Evolutionary conservation across 2,888 invertebrate genomes (phyloP).

Genomic region (Brachynemurus nebulosus): DNA sequence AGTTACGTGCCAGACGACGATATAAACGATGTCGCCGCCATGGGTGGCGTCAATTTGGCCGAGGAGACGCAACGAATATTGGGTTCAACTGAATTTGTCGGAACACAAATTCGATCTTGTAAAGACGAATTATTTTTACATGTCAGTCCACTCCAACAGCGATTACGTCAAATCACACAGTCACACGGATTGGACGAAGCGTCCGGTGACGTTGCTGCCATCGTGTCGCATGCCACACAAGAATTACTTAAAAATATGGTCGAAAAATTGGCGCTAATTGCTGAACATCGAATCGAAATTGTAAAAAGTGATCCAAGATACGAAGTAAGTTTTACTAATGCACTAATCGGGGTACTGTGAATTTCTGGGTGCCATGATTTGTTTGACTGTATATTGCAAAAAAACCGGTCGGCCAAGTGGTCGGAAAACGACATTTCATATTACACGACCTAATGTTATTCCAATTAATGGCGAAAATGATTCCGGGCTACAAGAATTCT

Average conservation of each 20-base stretch:
- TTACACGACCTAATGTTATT: too few species aligned
- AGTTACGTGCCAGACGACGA: conserved; percentile 65
- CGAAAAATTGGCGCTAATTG: conserved; percentile 81
- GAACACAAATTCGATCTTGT: conserved; percentile 71
- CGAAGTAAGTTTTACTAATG: conserved; percentile 40
- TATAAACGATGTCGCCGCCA: conserved; percentile 96
- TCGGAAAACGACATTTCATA: too few species aligned
- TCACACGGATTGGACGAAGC: conserved; percentile 67
- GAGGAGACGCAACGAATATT: conserved; percentile 93
- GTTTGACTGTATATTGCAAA: too few species aligned
- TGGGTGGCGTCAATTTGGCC: conserved; percentile 96
- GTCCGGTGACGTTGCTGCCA: conserved; percentile 68
- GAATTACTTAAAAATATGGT: conserved; percentile 82
- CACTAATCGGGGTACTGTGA: too few species aligned
- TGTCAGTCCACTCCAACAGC: conserved; percentile 58
- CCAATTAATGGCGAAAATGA: too few species aligned
- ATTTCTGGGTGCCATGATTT: too few species aligned
- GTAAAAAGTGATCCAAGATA: conserved; percentile 82
- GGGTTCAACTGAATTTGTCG: conserved; percentile 62
- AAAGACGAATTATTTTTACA: conserved; percentile 85
- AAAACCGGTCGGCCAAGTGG: too few species aligned
- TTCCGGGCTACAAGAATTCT: too few species aligned
- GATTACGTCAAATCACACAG: conserved; percentile 61
- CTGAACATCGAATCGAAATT: conserved; percentile 89
- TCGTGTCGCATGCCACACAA: conserved; percentile 88